Conservation (phyloP, 2,113 vertebrate genomes). For the Bostrychus sinensis region DNA sequence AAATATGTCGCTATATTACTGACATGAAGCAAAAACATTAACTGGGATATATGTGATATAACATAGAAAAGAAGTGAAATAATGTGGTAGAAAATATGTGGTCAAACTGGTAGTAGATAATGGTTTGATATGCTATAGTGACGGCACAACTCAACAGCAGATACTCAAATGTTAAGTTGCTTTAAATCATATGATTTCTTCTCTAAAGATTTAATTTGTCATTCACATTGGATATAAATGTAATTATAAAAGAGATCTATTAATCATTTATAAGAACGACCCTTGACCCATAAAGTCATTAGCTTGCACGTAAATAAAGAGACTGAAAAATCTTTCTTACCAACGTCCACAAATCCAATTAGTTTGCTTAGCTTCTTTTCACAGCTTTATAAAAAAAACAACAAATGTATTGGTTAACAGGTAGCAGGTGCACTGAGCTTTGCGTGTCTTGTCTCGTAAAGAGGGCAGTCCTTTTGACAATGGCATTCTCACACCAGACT, state of each 20-base stretch:
- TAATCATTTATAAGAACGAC: conserved; percentile 10
- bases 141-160: neutral
- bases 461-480: conserved; percentile 28
- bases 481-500: conserved; percentile 35
- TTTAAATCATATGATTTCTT: conserved; percentile 2
- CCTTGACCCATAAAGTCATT: neutral
- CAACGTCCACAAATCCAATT: neutral
- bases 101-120: conserved; percentile 65
- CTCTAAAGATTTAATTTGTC: neutral
- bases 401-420: conserved; percentile 5
- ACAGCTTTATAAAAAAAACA: conserved; percentile 26
- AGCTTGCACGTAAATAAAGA: neutral
- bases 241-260: conserved; percentile 6
- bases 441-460: conserved; percentile 36
- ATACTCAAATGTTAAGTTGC: neutral
- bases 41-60: no score
- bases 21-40: neutral
- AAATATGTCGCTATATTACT: neutral
- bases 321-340: neutral
- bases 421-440: conserved; percentile 52
- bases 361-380: conserved; percentile 12
- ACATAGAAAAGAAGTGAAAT: conserved; percentile 1
- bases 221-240: neutral
- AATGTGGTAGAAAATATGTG: conserved; percentile 46
- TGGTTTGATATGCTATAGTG: conserved; percentile 14